These are phyloP conservation scores for Homarus americanus DNA, from an alignment of 1,140 invertebrate genomes.

Conservation along the genomic window DNA sequence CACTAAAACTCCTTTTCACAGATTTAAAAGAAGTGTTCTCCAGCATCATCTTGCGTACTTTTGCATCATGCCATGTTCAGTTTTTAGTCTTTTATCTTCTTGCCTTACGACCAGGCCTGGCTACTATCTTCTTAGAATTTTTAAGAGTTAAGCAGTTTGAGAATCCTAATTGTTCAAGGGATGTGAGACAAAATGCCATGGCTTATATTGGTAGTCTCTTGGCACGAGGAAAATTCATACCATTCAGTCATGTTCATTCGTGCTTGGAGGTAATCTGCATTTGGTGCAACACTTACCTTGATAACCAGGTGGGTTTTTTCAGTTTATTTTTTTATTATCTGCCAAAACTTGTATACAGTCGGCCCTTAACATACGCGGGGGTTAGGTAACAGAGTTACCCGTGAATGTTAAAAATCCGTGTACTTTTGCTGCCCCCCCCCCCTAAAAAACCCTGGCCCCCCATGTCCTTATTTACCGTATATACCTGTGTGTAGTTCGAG, in stretches of 20 bases:
- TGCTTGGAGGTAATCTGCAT: conserved; percentile 83
- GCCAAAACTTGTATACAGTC: no score
- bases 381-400: no score
- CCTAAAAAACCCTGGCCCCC: no score
- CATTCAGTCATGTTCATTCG: conserved; percentile 82
- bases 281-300: conserved; percentile 88
- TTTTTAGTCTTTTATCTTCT: conserved; percentile 89
- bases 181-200: conserved; percentile 85
- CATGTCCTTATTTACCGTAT: no score
- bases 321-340: no score
- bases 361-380: no score
- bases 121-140: conserved; percentile 84
- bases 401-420: no score
- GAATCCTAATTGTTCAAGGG: conserved; percentile 82
- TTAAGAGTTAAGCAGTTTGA: conserved; percentile 82
- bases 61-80: conserved; percentile 85
- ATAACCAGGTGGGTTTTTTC: conserved; percentile 80
- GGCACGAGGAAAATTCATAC: conserved; percentile 84
- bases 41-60: conserved; percentile 85
- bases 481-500: no score
- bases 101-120: conserved; percentile 84
- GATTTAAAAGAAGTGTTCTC: conserved; percentile 84
- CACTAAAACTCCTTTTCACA: conserved; percentile 76
- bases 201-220: conserved; percentile 88
- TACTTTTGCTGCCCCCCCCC: no score